A percentile compares a stretch with the other conserved stretches of the same genome.
These are phyloP conservation scores for Ctenoplectra terminalis DNA, from an alignment of 1,140 invertebrate genomes.

Conservation along the genomic window DNA sequence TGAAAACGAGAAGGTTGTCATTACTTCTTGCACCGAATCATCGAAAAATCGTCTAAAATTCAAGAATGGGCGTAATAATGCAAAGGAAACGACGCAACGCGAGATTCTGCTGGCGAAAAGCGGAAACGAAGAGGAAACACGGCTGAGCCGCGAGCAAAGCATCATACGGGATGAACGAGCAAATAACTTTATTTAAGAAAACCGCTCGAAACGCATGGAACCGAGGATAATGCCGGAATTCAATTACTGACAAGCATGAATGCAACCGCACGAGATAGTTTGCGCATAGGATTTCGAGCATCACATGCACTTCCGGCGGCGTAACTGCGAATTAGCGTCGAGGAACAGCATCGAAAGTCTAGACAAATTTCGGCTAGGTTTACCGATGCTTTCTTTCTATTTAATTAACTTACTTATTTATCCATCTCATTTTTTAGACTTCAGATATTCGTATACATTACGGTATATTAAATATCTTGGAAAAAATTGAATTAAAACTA, in stretches of 20 bases:
- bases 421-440: too few relatives aligned
- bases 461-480: too few relatives aligned
- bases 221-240: conserved; percentile 9
- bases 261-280: not conserved
- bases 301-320: not conserved
- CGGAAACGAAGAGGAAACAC: conserved; percentile 30
- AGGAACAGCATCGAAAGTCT: not conserved
- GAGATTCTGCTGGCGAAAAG: not conserved
- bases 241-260: conserved; percentile 29
- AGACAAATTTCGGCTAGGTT: too few relatives aligned
- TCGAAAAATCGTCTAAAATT: conserved; percentile 29
- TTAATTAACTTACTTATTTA: too few relatives aligned
- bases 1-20: conserved; percentile 1
- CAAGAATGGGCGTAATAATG: conserved; percentile 17
- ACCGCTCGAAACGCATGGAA: conserved; percentile 1
- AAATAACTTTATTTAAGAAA: conserved; percentile 42
- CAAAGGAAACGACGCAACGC: conserved; percentile 25
- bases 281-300: not conserved
- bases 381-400: too few relatives aligned
- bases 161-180: conserved; percentile 19
- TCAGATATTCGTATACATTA: too few relatives aligned
- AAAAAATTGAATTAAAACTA: too few relatives aligned
- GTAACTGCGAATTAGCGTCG: not conserved
- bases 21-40: not conserved
- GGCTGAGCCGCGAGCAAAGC: not conserved